Conservation (phyloP, 2,888 invertebrate genomes). For the Scelioninae gen. 1 region DNA sequence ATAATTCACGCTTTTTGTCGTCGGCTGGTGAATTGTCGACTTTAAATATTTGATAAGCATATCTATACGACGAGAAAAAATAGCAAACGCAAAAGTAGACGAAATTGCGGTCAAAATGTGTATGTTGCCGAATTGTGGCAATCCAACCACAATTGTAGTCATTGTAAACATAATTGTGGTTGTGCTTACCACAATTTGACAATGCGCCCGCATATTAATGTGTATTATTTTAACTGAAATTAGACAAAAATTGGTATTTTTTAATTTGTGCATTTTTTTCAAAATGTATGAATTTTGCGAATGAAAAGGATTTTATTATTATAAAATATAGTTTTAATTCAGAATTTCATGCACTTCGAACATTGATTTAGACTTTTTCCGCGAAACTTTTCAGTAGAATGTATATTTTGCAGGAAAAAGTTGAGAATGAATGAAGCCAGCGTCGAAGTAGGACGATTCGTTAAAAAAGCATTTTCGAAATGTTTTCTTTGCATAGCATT, state of each 20-base stretch:
- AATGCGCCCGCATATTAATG: too few relatives aligned
- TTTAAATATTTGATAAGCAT: conserved; percentile 44
- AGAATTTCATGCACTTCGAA: neutral
- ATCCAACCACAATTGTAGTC: conserved; percentile 30
- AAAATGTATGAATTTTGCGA: too few relatives aligned
- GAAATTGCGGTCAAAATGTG: conserved; percentile 34
- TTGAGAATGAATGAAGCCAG: neutral
- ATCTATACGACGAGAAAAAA: too few relatives aligned
- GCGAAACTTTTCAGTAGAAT: neutral
- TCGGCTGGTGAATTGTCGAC: conserved; percentile 30
- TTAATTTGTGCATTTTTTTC: too few relatives aligned
- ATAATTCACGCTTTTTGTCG: conserved; percentile 61
- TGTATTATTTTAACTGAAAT: too few relatives aligned
- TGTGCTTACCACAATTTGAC: neutral
- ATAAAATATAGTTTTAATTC: too few relatives aligned
- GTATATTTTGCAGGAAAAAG: conserved; percentile 21
- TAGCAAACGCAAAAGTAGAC: conserved; percentile 25
- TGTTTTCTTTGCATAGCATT: conserved; percentile 32
- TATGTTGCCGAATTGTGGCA: conserved; percentile 36
- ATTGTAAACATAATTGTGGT: conserved; percentile 39
- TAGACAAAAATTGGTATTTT: too few relatives aligned
- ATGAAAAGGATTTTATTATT: too few relatives aligned
- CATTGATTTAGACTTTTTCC: neutral
- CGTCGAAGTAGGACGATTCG: conserved; percentile 18
- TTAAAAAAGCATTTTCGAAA: conserved; percentile 44